A percentile compares a stretch with the other conserved stretches of the same genome.
Conservation (phyloP, 1,140 invertebrate species). For the Drosophila willistoni region DNA sequence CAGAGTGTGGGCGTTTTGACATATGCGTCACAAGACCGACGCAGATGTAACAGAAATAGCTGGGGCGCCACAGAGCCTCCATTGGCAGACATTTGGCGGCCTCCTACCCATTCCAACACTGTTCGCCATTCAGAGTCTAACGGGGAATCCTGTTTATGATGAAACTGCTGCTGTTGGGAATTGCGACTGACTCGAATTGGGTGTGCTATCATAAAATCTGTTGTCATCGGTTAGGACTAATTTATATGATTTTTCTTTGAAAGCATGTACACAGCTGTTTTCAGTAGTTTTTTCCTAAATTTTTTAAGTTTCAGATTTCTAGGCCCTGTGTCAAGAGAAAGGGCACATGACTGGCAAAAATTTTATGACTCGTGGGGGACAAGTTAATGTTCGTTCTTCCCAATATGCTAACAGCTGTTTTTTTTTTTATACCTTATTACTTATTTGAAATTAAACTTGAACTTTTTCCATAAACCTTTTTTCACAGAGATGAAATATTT, state of each 20-base stretch:
- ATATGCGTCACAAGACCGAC: constrained; percentile 29
- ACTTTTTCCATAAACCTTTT: too few species aligned
- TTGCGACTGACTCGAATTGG: neutral
- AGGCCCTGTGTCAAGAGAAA: neutral
- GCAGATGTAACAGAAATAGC: constrained; percentile 1
- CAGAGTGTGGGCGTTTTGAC: constrained; percentile 43
- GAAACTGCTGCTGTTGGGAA: constrained; percentile 11
- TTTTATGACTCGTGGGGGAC: neutral
- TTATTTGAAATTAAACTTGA: too few species aligned
- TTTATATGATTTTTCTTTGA: constrained; percentile 32
- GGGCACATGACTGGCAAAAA: neutral
- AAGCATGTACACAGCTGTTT: constrained; percentile 33
- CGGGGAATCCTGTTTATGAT: constrained; percentile 37
- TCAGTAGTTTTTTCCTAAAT: constrained; percentile 9
- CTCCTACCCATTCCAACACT: constrained; percentile 28
- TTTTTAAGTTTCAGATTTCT: constrained; percentile 33
- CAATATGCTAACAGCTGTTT: too few species aligned
- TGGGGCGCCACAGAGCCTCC: constrained; percentile 16
- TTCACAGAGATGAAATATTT: neutral
- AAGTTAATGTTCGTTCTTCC: too few species aligned
- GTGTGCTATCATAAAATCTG: neutral
- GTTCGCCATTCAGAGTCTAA: constrained; percentile 4
- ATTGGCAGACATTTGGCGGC: neutral
- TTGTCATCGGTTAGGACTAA: constrained; percentile 30
- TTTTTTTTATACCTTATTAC: too few species aligned